Evolutionary conservation across 2,888 invertebrate species (phyloP).

Genomic region (Lissonota sp.): DNA sequence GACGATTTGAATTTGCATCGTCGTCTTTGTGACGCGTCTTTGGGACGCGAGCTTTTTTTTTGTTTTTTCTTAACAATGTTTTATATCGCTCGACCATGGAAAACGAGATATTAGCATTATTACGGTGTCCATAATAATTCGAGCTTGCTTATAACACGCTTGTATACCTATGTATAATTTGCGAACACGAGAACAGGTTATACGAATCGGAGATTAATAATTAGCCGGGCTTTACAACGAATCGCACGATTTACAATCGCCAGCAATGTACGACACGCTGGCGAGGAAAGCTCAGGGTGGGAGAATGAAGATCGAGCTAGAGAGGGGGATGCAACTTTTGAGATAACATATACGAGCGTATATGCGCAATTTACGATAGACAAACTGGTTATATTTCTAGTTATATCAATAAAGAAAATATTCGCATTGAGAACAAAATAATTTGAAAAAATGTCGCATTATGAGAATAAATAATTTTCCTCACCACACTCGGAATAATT

Average conservation of each 20-base stretch:
- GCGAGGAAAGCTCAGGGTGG: constrained; percentile 24
- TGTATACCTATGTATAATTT: neutral
- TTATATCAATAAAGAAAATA: constrained; percentile 43
- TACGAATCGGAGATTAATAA: constrained; percentile 68
- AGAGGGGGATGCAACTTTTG: neutral
- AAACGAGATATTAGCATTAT: constrained; percentile 54
- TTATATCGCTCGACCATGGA: constrained; percentile 10
- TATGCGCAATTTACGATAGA: constrained; percentile 59
- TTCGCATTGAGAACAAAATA: too few species aligned
- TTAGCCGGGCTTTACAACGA: constrained; percentile 69
- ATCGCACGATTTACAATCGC: constrained; percentile 68
- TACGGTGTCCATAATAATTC: constrained; percentile 33
- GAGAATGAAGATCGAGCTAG: constrained; percentile 3
- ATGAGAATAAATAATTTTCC: too few species aligned
- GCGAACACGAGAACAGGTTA: constrained; percentile 62
- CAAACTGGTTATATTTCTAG: constrained; percentile 68
- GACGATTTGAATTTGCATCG: constrained; percentile 18
- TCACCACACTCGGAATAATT: too few species aligned
- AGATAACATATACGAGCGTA: constrained; percentile 37
- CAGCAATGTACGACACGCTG: constrained; percentile 44
- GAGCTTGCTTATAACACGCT: constrained; percentile 22
- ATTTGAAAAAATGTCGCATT: too few species aligned
- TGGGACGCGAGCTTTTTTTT: neutral
- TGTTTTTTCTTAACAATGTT: constrained; percentile 6
- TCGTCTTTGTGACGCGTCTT: neutral